Percentiles rank a stretch among this genome's conserved stretches.
Conservation (phyloP, 2,113 vertebrate species). For the Istiophorus platypterus region DNA sequence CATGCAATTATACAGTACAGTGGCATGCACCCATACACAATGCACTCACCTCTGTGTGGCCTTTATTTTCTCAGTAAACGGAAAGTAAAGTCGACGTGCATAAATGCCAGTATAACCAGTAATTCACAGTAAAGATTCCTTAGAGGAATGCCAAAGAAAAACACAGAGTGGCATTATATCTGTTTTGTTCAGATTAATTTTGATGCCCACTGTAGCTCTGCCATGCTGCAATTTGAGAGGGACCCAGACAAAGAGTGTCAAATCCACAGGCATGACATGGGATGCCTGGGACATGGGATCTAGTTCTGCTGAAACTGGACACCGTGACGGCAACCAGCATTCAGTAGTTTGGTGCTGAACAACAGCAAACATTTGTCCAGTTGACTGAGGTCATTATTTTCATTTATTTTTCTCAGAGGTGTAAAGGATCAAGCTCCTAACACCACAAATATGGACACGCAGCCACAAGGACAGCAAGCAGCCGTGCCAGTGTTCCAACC, state of each 20-base stretch:
- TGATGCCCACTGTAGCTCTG: not conserved
- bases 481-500: constrained; percentile 90
- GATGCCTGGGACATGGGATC: constrained; percentile 62
- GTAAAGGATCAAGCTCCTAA: constrained; percentile 73
- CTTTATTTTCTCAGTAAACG: constrained; percentile 32
- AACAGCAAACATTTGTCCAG: not conserved
- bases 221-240: constrained; percentile 64
- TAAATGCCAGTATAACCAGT: constrained; percentile 23
- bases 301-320: constrained; percentile 63
- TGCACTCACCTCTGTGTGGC: constrained; percentile 44
- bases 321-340: constrained; percentile 23
- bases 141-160: constrained; percentile 47
- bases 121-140: constrained; percentile 44
- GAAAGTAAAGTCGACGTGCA: constrained; percentile 25
- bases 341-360: constrained; percentile 11
- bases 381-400: constrained; percentile 8
- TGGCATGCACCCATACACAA: constrained; percentile 14
- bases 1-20: constrained; percentile 47
- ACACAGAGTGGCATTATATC: constrained; percentile 24
- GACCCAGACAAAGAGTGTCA: constrained; percentile 61
- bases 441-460: constrained; percentile 96
- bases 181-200: constrained; percentile 41
- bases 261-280: constrained; percentile 49
- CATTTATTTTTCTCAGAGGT: constrained; percentile 79
- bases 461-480: constrained; percentile 91